These are phyloP conservation scores for Pyrgilauda ruficollis DNA, from an alignment of 2,113 vertebrate genomes.

Conservation along the genomic window DNA sequence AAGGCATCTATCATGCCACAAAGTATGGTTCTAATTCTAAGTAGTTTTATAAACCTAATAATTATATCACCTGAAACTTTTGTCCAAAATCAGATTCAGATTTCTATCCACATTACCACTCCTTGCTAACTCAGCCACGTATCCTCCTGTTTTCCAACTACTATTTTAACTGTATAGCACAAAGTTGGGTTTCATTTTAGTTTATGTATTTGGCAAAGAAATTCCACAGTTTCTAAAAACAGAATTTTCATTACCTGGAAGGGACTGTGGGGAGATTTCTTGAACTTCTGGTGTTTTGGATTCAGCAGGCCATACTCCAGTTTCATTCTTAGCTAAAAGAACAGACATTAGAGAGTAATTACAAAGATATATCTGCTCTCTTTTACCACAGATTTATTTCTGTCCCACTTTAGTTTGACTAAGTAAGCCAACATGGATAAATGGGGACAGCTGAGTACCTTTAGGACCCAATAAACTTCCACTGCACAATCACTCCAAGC, in stretches of 20 bases:
- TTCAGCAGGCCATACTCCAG: conserved; percentile 68
- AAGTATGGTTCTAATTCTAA: background rate
- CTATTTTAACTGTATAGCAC: background rate
- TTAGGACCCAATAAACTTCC: background rate
- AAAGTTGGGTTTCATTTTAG: background rate
- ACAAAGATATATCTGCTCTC: background rate
- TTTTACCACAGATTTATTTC: background rate
- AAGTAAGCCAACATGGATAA: background rate
- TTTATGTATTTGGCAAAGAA: background rate
- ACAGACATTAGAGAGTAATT: conserved; percentile 30
- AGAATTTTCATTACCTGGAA: conserved; percentile 68
- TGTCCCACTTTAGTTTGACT: background rate
- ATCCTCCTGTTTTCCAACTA: background rate
- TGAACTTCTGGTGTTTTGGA: conserved; percentile 75
- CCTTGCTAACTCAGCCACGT: background rate
- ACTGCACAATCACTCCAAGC: background rate
- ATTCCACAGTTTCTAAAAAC: background rate
- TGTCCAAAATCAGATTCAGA: background rate
- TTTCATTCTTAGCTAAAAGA: conserved; percentile 74
- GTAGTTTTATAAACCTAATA: background rate
- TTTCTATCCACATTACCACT: background rate
- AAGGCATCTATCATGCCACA: background rate
- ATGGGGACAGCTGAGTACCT: background rate
- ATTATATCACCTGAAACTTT: background rate
- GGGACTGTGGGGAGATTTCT: conserved; percentile 63